Conservation (phyloP, 2,888 invertebrate species). For the Rhaphigaster nebulosa region DNA sequence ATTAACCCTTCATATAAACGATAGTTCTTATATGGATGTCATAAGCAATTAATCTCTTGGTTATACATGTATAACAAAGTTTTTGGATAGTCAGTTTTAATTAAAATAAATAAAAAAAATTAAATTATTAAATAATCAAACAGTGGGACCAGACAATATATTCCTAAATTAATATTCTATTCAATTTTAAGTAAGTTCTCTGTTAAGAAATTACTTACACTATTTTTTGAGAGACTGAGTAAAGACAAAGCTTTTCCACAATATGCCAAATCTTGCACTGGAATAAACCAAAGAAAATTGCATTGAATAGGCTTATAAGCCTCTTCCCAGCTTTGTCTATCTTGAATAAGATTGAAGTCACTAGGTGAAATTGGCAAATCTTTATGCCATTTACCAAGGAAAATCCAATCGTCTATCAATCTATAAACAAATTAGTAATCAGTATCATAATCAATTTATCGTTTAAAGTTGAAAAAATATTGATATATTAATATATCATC, state of each 20-base stretch:
- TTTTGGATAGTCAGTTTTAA: not conserved
- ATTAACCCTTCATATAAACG: not conserved
- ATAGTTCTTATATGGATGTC: not conserved
- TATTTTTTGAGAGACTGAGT: slow-evolving; percentile 40
- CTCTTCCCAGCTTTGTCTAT: slow-evolving; percentile 39
- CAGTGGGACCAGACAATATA: not conserved
- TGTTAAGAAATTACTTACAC: slow-evolving; percentile 2
- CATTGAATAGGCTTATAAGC: not conserved
- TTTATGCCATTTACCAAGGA: slow-evolving; percentile 52
- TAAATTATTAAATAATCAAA: not conserved
- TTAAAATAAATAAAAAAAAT: not conserved
- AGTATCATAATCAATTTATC: not conserved
- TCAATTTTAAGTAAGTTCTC: not conserved
- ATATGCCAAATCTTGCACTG: slow-evolving; percentile 29
- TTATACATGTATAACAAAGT: not conserved
- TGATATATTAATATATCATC: no score
- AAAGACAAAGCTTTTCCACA: slow-evolving; percentile 53
- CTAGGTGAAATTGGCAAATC: slow-evolving; percentile 39
- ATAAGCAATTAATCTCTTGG: no score
- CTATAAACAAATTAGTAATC: slow-evolving; percentile 21
- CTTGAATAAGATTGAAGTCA: slow-evolving; percentile 9
- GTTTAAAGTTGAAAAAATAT: no score
- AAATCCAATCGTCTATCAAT: slow-evolving; percentile 55
- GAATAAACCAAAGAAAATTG: slow-evolving; percentile 12
- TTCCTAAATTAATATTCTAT: not conserved